Conservation (phyloP, 2,797 vertebrate species). For the Chrosomus eos region DNA sequence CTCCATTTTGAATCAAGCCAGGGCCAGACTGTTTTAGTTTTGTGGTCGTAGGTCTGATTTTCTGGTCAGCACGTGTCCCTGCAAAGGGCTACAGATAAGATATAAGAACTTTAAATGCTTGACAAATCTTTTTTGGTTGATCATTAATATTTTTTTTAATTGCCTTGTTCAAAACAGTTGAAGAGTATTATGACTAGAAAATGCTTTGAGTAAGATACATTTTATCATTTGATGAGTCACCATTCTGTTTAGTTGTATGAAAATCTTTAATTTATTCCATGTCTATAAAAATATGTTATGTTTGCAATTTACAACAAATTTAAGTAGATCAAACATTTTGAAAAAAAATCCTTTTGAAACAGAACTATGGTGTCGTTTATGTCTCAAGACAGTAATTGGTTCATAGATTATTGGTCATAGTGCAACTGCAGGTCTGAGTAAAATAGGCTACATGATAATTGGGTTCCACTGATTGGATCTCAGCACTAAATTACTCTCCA, state of each 20-base stretch:
- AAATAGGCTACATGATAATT: slow-evolving; percentile 27
- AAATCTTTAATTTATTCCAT: neutral
- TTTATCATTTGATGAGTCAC: neutral
- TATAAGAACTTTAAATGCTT: slow-evolving; percentile 12
- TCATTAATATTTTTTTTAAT: no score
- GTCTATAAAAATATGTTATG: neutral
- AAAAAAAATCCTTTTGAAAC: neutral
- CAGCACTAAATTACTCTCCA: slow-evolving; percentile 9
- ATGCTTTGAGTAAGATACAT: neutral
- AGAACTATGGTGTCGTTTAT: neutral
- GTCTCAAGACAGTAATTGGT: neutral
- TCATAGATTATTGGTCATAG: neutral
- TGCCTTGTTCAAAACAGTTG: no score
- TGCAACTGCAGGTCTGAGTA: neutral
- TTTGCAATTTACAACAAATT: neutral
- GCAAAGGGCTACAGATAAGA: slow-evolving; percentile 18
- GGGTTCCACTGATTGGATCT: slow-evolving; percentile 11
- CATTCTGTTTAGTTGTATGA: neutral
- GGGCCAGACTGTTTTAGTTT: slow-evolving; percentile 3
- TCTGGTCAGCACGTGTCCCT: slow-evolving; percentile 3
- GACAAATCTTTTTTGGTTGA: neutral
- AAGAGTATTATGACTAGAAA: no score
- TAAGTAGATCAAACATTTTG: neutral
- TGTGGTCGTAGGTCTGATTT: slow-evolving; percentile 14
- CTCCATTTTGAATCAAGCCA: slow-evolving; percentile 22